These are phyloP conservation scores for Cuculus canorus DNA, from an alignment of 2,797 vertebrate species.

Conservation along the genomic window DNA sequence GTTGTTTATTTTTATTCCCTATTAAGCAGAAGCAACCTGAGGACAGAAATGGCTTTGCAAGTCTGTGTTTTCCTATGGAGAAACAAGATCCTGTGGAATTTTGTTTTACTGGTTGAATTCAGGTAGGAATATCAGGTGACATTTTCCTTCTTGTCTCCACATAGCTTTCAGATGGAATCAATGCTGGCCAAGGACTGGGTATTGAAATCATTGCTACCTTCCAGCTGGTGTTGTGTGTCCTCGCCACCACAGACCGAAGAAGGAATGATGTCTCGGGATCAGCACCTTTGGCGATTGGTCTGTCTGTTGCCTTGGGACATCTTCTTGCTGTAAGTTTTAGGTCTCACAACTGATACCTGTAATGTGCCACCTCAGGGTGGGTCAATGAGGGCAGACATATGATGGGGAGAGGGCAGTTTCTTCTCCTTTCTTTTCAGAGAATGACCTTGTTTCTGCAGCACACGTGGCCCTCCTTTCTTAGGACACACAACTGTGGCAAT, in stretches of 20 bases:
- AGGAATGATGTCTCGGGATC: conserved; percentile 90
- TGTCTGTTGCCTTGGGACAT: conserved; percentile 94
- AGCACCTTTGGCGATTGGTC: conserved; percentile 91
- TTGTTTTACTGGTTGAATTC: fast-evolving
- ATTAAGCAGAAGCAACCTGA: background rate
- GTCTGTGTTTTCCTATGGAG: fast-evolving
- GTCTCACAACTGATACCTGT: background rate
- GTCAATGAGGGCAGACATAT: background rate
- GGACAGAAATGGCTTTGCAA: background rate
- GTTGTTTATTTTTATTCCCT: fast-evolving
- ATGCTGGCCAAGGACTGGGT: conserved; percentile 89
- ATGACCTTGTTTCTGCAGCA: background rate
- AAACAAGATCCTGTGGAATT: background rate
- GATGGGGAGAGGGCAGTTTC: background rate
- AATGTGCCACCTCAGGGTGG: fast-evolving
- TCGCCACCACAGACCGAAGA: conserved; percentile 94
- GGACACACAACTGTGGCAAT: background rate
- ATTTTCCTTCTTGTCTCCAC: background rate
- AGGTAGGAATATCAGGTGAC: background rate
- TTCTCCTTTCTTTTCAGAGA: background rate
- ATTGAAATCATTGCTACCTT: conserved; percentile 94
- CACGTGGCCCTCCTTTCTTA: background rate
- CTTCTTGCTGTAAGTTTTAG: conserved; percentile 89
- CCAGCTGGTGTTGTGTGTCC: conserved; percentile 95
- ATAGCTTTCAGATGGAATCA: conserved; percentile 79